Evolutionary conservation across 2,888 invertebrate species (phyloP).

Genomic region (Zhuqinia jingwanae): DNA sequence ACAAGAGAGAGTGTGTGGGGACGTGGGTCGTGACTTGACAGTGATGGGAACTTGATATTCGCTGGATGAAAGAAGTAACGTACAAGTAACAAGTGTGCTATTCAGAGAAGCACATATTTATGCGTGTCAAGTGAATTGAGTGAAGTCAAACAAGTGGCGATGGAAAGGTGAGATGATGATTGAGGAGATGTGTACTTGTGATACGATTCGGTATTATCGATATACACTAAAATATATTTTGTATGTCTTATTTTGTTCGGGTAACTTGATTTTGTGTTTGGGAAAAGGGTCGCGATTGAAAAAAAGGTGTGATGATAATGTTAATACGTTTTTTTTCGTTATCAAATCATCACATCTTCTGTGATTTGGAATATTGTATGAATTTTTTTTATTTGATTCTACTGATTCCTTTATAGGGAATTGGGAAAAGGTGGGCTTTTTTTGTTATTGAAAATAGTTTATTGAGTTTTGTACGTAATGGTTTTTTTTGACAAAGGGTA

Average conservation of each 20-base stretch:
- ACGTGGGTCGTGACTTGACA: conserved; percentile 47
- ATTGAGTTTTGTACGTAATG: conserved; percentile 21
- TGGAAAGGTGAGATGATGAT: not conserved
- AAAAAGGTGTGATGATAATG: conserved; percentile 1
- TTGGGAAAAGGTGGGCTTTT: not conserved
- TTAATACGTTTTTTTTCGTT: not conserved
- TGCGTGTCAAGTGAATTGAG: conserved; percentile 13
- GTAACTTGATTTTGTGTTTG: conserved; percentile 20
- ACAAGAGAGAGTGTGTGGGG: conserved; percentile 31
- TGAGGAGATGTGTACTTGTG: conserved; percentile 12
- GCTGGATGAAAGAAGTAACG: conserved; percentile 10
- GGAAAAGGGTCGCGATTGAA: not conserved
- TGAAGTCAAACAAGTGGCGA: conserved; percentile 40
- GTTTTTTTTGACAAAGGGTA: not conserved
- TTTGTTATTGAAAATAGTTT: conserved; percentile 46
- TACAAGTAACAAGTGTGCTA: conserved; percentile 43
- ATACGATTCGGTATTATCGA: too few species aligned
- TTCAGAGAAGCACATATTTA: not conserved
- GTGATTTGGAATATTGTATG: conserved; percentile 22
- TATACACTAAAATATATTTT: too few species aligned
- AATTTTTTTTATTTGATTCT: conserved; percentile 17
- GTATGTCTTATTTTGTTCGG: conserved; percentile 6
- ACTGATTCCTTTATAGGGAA: not conserved
- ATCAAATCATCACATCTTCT: conserved; percentile 23
- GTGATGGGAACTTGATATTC: conserved; percentile 32